phyloP scores from a whole-genome alignment of 2,888 invertebrate species.

The Conops quadrifasciatus region DNA sequence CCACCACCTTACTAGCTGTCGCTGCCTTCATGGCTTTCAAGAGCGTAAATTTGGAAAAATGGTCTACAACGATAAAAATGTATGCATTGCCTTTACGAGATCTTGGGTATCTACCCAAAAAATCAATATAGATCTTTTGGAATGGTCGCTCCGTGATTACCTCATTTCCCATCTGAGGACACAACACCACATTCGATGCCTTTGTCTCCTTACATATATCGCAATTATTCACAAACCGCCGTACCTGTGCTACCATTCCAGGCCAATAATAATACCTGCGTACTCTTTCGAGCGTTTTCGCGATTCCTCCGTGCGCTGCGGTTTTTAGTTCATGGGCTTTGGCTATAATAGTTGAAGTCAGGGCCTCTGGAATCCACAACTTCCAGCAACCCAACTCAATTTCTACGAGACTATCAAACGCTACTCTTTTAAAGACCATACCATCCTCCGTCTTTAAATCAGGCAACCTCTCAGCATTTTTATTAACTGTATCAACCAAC shows the following conservation, averaged over 20 bases:
- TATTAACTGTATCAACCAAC: background rate
- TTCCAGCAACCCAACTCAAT: slow-evolving; percentile 30
- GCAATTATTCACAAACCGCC: background rate
- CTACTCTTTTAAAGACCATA: background rate
- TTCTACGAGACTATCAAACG: background rate
- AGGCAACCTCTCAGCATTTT: slow-evolving; percentile 20
- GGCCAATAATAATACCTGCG: slow-evolving; percentile 16
- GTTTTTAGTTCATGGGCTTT: slow-evolving; percentile 17
- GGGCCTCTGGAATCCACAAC: slow-evolving; percentile 26
- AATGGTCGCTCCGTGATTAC: too few relatives aligned
- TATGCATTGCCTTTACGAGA: background rate
- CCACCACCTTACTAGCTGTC: too few relatives aligned
- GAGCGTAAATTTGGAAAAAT: background rate
- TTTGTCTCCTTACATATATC: slow-evolving; percentile 9
- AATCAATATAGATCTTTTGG: background rate
- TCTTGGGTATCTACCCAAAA: background rate
- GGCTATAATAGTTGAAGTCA: slow-evolving; percentile 8
- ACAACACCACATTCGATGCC: background rate
- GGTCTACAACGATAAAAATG: too few relatives aligned
- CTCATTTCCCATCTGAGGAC: background rate
- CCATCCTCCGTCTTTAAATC: background rate
- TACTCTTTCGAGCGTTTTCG: slow-evolving; percentile 30
- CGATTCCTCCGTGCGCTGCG: slow-evolving; percentile 21
- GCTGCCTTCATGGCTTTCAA: too few relatives aligned
- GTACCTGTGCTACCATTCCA: background rate